Evolutionary conservation across 2,113 vertebrate species (phyloP), one percentile per base, ranked within the genome.

Genomic region (Panthera uncia): DNA sequence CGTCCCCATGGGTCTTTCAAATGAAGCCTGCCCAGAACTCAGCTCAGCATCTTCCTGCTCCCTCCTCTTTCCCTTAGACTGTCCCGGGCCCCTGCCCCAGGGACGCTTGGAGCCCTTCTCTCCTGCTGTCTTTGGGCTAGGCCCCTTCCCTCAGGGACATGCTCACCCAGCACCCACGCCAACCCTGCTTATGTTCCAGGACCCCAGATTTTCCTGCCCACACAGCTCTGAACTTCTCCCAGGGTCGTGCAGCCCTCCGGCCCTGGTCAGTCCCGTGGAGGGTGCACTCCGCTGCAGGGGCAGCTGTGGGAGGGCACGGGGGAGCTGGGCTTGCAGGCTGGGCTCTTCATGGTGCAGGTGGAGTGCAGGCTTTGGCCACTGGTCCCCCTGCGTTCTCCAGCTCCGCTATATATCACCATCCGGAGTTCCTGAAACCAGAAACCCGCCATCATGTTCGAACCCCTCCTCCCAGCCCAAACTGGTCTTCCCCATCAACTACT

Each of bases 251-350:
- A 19, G 45, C 8, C 21, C 36, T 50, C 14, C 36, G 95, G 14
- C 2, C 13, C 38, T 12, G 50, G 69, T 78, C 12, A 41, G 87
- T 23, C 36, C 68, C 18, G 27, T 16, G n/a, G 78, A 76, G 31
- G 57, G 27, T 33, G 3, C 27, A 3, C 23, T 29, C 21, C 5
- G 8, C 65, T 48, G 31, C 25, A 14, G 57, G 15, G 0, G 1
- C 52, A n/a, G 23, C 15, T 18, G 38, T 1, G 29, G 3, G 36
- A 38, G 36, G 27, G 38, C 15, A 13, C 31, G 66, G 50, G 63
- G 14, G 1, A 45, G 21, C 14, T 33, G 11, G 25, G 25, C 52
- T 50, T 27, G 5, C 1, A 27, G 89, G 45, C 45, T 5, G 2
- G 31, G n/a, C 48, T 76, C 38, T 74, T 76, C 19, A 3, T 3